Evolutionary conservation across 1,140 invertebrate species (phyloP).

Genomic region (Chironomus striatipennis): DNA sequence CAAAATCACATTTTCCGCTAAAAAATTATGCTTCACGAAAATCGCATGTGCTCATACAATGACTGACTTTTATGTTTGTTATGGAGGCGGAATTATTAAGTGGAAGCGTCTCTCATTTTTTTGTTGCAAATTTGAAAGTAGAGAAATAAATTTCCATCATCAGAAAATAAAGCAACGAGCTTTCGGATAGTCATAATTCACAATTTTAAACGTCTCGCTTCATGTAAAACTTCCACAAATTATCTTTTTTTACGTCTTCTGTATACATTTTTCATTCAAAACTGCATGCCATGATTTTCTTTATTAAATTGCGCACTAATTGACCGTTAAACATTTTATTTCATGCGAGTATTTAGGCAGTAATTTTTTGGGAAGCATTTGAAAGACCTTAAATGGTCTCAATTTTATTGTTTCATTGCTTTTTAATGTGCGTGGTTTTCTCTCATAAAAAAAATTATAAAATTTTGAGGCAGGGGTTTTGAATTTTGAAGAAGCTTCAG

Average conservation of each 20-base stretch:
- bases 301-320: slow-evolving; percentile 14
- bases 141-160: neutral
- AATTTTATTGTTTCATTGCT: neutral
- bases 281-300: neutral
- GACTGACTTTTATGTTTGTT: neutral
- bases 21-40: neutral
- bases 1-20: neutral
- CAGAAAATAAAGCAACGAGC: neutral
- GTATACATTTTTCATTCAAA: neutral
- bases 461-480: too few species aligned
- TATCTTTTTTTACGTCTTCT: neutral
- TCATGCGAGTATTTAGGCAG: neutral
- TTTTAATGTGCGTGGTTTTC: too few species aligned
- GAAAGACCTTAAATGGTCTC: neutral
- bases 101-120: neutral
- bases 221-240: neutral
- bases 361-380: neutral
- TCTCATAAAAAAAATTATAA: too few species aligned
- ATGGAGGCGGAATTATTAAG: neutral
- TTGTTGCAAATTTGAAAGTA: neutral
- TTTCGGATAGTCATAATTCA: neutral
- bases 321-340: slow-evolving; percentile 10
- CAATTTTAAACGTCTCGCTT: slow-evolving; percentile 4
- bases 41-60: neutral
- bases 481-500: too few species aligned